phyloP scores from a whole-genome alignment of 2,888 invertebrate genomes.

The Punctoribates punctum region DNA sequence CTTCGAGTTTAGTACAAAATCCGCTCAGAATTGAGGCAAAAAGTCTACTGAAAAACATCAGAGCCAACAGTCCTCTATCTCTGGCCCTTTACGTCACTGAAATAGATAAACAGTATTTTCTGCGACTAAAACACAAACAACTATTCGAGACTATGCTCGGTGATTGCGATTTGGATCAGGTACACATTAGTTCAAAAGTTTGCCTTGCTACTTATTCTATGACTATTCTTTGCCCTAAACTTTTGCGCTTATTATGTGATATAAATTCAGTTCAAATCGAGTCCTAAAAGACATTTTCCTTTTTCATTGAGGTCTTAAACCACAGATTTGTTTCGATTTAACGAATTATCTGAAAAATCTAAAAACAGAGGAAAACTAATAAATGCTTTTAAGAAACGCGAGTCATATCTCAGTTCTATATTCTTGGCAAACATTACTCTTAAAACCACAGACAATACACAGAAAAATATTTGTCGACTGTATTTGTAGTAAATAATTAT shows the following conservation, averaged over 20 bases:
- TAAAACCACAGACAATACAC: too few species aligned
- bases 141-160: conserved; percentile 27
- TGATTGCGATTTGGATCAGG: conserved; percentile 10
- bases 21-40: background rate
- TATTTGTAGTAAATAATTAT: too few species aligned
- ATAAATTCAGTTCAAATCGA: too few species aligned
- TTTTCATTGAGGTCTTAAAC: too few species aligned
- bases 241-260: background rate
- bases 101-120: conserved; percentile 38
- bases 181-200: conserved; percentile 3
- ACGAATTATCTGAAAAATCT: too few species aligned
- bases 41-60: conserved; percentile 13
- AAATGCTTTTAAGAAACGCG: too few species aligned
- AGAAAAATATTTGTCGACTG: too few species aligned
- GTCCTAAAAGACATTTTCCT: too few species aligned
- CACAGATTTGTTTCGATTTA: too few species aligned
- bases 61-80: conserved; percentile 15
- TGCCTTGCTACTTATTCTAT: background rate
- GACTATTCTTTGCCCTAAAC: background rate
- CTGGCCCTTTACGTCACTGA: conserved; percentile 39
- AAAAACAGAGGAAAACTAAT: too few species aligned
- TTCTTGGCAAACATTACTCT: too few species aligned
- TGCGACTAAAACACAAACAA: conserved; percentile 33
- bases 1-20: conserved; percentile 6
- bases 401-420: too few species aligned